Percentiles rank a stretch among this genome's conserved stretches.
Evolutionary conservation across 2,888 invertebrate genomes (phyloP).

Genomic region (Thymelicus sylvestris): DNA sequence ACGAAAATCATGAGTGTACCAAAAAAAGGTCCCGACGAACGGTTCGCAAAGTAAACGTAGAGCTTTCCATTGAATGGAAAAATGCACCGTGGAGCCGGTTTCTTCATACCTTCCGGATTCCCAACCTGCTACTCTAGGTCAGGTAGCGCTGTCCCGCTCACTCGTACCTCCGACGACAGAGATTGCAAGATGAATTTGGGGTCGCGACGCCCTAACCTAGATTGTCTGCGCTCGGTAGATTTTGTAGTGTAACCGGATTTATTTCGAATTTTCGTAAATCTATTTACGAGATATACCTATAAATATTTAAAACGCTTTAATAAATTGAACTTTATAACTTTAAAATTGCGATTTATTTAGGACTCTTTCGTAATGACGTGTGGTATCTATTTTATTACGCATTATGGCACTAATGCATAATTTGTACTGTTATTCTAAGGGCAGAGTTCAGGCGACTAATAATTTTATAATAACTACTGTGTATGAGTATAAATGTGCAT

Average conservation of each 20-base stretch:
- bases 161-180: conserved; percentile 58
- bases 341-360: no score
- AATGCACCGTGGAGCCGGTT: conserved; percentile 81
- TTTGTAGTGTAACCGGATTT: conserved; percentile 57
- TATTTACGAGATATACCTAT: conserved; percentile 13
- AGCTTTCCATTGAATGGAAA: conserved; percentile 84
- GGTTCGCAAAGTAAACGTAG: conserved; percentile 64
- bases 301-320: not conserved
- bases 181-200: conserved; percentile 76
- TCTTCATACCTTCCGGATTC: conserved; percentile 81
- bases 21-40: conserved; percentile 55
- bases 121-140: conserved; percentile 84
- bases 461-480: no score
- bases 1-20: conserved; percentile 50
- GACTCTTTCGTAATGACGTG: no score
- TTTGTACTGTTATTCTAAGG: no score
- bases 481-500: no score
- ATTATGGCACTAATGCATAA: no score
- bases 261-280: conserved; percentile 32
- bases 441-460: no score
- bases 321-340: not conserved
- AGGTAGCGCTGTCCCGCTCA: conserved; percentile 67
- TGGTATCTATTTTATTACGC: no score
- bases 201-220: conserved; percentile 83
- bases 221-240: conserved; percentile 70